Base-by-base conservation (phyloP, 2,113 vertebrate species). In the Xerus inauris region DNA sequence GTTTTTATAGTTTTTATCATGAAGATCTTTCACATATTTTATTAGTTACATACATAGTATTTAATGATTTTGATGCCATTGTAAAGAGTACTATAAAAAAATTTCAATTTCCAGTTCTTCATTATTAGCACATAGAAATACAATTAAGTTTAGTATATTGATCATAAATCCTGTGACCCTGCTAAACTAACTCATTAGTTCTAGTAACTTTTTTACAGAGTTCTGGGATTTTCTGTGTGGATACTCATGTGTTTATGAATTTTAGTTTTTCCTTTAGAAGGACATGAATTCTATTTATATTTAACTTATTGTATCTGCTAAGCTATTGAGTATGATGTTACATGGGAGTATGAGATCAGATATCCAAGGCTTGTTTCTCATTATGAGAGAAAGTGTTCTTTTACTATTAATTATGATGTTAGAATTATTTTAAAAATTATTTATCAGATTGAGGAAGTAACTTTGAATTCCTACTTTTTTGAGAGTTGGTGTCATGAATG, bases 371-470 rank as follows among this genome's bases (percentile, higher is more conserved):
- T 54, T 80, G 3, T 49, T 85, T 75, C 49, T 89, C 40, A 72
- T 79, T 79, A 38, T 51, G 42, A 8, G 8, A 57, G 59, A 47
- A 45, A 49, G 17, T 40, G 8, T 72, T 93, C n/a, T 79, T 72
- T 89, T n/a, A 47, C 69, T 24, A 42, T 79, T 64, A 85, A 72
- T 54, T 85, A 49, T 73, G 65, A 35, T 89, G 35, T 51, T 16
- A 5, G 51, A 51, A 14, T 51, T 51, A 51, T 51, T 51, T 51
- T 16, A 14, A 51, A 51, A 17, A 51, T 51, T 51, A 17, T 77
- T 62, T 94, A 72, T 88, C 65, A 12, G 51, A 65, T 71, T 81
- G 67, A 88, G 85, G 85, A 94, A 88, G 59, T 88, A 49, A 76
- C 76, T 76, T 51, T 72, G 59, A 71, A 64, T 88, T 88, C 85